Evolutionary conservation across 1,140 invertebrate species (phyloP).

Genomic region (Drosophila sturtevanti): DNA sequence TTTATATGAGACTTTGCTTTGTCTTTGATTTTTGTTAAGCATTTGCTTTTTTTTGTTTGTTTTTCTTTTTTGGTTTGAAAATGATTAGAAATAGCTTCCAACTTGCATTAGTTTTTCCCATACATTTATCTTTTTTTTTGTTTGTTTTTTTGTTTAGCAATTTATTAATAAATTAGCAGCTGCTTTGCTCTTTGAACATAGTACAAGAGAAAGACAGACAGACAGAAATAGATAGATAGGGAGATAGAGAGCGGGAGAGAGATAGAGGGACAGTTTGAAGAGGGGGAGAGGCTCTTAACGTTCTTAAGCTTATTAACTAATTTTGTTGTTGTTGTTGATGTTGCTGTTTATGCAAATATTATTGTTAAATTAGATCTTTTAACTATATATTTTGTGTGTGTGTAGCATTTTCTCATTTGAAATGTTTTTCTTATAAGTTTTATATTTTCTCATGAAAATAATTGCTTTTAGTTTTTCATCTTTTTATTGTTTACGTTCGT

Average conservation of each 20-base stretch:
- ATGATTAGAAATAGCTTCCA: conserved; percentile 48
- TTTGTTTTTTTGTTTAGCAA: conserved; percentile 34
- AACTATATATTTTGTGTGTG: conserved; percentile 11
- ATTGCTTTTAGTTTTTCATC: conserved; percentile 59
- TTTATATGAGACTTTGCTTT: conserved; percentile 42
- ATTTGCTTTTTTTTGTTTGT: conserved; percentile 54
- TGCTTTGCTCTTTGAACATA: neutral
- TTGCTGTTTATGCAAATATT: conserved; percentile 12
- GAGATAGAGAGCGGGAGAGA: neutral
- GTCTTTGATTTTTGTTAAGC: conserved; percentile 55
- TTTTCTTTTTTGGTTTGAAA: conserved; percentile 53
- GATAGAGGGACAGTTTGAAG: neutral
- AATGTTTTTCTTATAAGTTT: conserved; percentile 41
- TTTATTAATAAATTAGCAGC: conserved; percentile 60
- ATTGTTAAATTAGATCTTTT: conserved; percentile 32
- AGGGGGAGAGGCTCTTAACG: too few relatives aligned
- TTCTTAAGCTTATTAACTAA: conserved; percentile 51
- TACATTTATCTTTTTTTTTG: too few relatives aligned
- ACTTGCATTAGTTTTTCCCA: too few relatives aligned
- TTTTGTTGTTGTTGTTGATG: conserved; percentile 17
- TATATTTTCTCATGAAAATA: conserved; percentile 65
- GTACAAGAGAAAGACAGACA: neutral
- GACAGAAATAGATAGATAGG: neutral
- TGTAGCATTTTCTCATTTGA: neutral
- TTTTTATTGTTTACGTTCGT: conserved; percentile 64